Base-by-base conservation (phyloP, 1,140 invertebrate genomes). In the Drosophila mauritiana region DNA sequence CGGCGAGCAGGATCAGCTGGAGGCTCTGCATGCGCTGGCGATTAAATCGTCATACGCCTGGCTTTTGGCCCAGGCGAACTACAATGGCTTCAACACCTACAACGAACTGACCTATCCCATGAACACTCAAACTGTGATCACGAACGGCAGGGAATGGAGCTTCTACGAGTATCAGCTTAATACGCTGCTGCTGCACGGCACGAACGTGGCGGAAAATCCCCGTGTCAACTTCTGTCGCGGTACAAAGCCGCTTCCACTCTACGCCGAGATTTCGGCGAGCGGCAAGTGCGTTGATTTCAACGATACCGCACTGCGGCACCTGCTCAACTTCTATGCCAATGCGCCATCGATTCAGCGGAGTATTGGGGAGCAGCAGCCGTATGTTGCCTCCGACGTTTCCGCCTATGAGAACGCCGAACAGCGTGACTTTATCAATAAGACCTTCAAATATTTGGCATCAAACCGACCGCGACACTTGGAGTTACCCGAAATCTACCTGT, bases 121-220 rank as follows among this genome's bases (percentile, higher is more conserved):
- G 31, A 94, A 95, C 6, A 96, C 96, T 34, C 98, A 98, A 94
- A 96, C 95, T 4, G 92, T 98, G 48, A 93, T 98, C 27, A 97
- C 97, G 3, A 96, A 98, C 93, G 97, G 97, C 0, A 94, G 96
- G 77, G 89, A 94, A 0, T 98, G 96, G 95, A 95, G 95, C 3
- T 97, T 98, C 73, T 97, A 95, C 90, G 93, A 95, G 7, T 98
- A 98, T 91, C 98, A 99, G 92, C 86, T 98, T 27, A 99, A 99
- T 91, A 98, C 97, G 1, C 94, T 95, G 43, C 82, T 95, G 11
- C 80, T 97, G 52, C 93, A 96, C 78, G 92, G 92, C 64, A 93
- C 95, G 27, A 72, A 95, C 75, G 85, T 94, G 25, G 92, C 94
- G 43, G 92, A 93, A 25, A 98, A 97, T 93, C 93, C 93, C 0